Conservation (phyloP, 1,140 invertebrate genomes). For the Zeugodacus cucurbitae region DNA sequence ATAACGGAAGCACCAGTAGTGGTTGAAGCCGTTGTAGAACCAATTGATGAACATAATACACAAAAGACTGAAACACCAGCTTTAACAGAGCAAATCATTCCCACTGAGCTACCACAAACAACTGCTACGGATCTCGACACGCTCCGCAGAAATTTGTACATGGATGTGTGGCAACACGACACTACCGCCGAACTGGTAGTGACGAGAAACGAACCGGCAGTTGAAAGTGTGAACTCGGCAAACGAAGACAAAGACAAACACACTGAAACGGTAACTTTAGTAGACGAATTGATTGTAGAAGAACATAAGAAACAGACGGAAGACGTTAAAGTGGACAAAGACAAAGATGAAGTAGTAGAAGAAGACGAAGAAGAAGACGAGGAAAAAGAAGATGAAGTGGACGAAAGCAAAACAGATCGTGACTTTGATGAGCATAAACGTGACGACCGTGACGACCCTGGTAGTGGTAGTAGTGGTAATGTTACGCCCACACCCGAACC, state of each 20-base stretch:
- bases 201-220: neutral
- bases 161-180: conserved; percentile 53
- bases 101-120: conserved; percentile 49
- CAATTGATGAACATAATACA: conserved; percentile 50
- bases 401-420: conserved; percentile 61
- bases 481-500: conserved; percentile 68
- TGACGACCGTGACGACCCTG: conserved; percentile 73
- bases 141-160: conserved; percentile 54
- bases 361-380: conserved; percentile 63
- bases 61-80: conserved; percentile 62
- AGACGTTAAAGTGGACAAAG: conserved; percentile 56
- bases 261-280: neutral
- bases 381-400: conserved; percentile 56
- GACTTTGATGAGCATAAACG: conserved; percentile 63
- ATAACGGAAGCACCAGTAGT: neutral
- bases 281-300: conserved; percentile 35
- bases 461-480: conserved; percentile 71
- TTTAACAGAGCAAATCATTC: conserved; percentile 59
- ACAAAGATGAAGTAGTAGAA: conserved; percentile 65
- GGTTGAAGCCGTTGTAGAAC: neutral
- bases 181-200: neutral
- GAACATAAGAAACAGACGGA: conserved; percentile 49
- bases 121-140: conserved; percentile 45
- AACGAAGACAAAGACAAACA: conserved; percentile 56
- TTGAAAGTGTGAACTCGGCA: conserved; percentile 45